Percentiles rank a stretch among this genome's conserved stretches.
Conservation (phyloP, 35 echinoderm and acorn worm species). For the Ptychodera flava region DNA sequence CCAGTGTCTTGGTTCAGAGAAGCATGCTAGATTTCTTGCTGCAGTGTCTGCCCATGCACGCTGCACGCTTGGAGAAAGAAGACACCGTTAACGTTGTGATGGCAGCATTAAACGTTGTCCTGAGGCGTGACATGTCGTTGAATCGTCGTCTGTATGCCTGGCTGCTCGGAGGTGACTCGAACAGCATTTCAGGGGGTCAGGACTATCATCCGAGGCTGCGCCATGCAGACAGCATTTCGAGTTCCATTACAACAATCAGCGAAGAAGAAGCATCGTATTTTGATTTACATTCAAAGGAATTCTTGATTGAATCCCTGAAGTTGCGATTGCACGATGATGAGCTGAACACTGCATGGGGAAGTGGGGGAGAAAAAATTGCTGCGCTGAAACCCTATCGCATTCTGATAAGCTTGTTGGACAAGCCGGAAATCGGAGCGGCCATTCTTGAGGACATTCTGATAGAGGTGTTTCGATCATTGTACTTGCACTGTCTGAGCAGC, state of each 20-base stretch:
- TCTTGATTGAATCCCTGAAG: constrained; percentile 69
- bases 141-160: constrained; percentile 84
- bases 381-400: constrained; percentile 77
- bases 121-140: constrained; percentile 94
- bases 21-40: constrained; percentile 81
- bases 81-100: constrained; percentile 56
- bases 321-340: constrained; percentile 67
- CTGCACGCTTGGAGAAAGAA: constrained; percentile 21
- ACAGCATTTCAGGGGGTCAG: background rate
- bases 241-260: constrained; percentile 51
- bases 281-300: constrained; percentile 71
- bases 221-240: constrained; percentile 66
- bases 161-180: constrained; percentile 62
- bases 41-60: constrained; percentile 69
- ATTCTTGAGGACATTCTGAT: constrained; percentile 91
- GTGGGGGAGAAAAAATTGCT: constrained; percentile 40
- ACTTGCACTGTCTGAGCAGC: constrained; percentile 42
- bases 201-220: background rate
- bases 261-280: constrained; percentile 80
- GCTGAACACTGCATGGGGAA: constrained; percentile 19
- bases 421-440: constrained; percentile 66
- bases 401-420: constrained; percentile 95
- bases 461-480: constrained; percentile 90
- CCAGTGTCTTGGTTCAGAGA: constrained; percentile 75
- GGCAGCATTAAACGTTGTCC: constrained; percentile 67